Conservation (phyloP, 2,888 invertebrate species). For the Brassicogethes aeneus region DNA sequence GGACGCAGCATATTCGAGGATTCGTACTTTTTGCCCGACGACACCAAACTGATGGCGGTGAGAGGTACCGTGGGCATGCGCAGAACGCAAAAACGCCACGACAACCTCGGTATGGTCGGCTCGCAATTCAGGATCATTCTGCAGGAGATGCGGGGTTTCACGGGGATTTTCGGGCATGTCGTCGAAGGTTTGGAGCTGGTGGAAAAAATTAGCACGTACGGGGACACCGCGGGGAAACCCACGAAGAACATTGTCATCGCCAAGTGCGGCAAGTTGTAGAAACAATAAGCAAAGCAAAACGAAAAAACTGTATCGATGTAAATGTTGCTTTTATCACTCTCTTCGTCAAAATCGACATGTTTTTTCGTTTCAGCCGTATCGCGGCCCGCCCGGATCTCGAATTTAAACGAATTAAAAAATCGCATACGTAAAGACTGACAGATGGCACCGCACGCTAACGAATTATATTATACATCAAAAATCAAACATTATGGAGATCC, state of each 20-base stretch:
- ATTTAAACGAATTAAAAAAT: slow-evolving; percentile 9
- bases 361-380: not conserved
- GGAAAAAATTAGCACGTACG: slow-evolving; percentile 67
- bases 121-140: slow-evolving; percentile 76
- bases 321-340: slow-evolving; percentile 7
- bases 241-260: slow-evolving; percentile 64
- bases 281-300: too few species aligned
- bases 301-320: slow-evolving; percentile 9
- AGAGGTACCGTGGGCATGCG: slow-evolving; percentile 76
- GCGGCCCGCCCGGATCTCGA: not conserved
- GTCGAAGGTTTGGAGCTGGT: slow-evolving; percentile 71
- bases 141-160: slow-evolving; percentile 75
- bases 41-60: slow-evolving; percentile 65
- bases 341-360: not conserved
- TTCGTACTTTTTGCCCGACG: slow-evolving; percentile 71
- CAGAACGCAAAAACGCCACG: slow-evolving; percentile 69
- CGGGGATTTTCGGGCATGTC: slow-evolving; percentile 67
- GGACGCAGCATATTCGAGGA: slow-evolving; percentile 70
- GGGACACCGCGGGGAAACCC: slow-evolving; percentile 70
- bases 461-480: too few species aligned
- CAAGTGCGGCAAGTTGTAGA: slow-evolving; percentile 63
- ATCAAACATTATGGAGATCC: not conserved
- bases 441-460: too few species aligned
- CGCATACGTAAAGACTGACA: slow-evolving; percentile 10
- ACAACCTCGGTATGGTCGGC: slow-evolving; percentile 73